Conservation (phyloP, 2,888 invertebrate species). For the Gymnosoma rotundatum region DNA sequence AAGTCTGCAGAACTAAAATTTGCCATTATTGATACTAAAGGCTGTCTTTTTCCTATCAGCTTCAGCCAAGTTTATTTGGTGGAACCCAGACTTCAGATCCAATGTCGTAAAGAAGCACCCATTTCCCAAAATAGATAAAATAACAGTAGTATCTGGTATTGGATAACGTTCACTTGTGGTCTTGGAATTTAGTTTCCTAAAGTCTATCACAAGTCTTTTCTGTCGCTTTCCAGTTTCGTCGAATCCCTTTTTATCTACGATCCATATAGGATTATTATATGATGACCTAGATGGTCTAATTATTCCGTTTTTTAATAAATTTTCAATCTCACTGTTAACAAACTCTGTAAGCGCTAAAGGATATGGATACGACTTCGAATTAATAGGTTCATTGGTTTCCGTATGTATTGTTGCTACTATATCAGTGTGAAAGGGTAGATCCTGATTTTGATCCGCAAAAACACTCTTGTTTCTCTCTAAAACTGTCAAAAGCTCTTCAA, state of each 20-base stretch:
- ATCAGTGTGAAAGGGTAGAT: constrained; percentile 22
- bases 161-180: constrained; percentile 39
- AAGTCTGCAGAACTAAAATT: constrained; percentile 1
- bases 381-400: constrained; percentile 39
- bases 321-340: constrained; percentile 3
- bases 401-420: constrained; percentile 21
- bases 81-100: constrained; percentile 25
- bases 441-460: constrained; percentile 17
- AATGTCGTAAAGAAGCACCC: not conserved
- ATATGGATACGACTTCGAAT: constrained; percentile 24
- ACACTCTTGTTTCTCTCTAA: not conserved
- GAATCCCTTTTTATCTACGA: constrained; percentile 42
- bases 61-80: constrained; percentile 50
- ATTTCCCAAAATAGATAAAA: constrained; percentile 20
- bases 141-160: constrained; percentile 27
- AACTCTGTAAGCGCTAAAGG: constrained; percentile 10
- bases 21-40: constrained; percentile 14
- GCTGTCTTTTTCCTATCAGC: constrained; percentile 47
- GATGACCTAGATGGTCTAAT: constrained; percentile 39
- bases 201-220: constrained; percentile 38
- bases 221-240: constrained; percentile 39
- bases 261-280: constrained; percentile 30
- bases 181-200: constrained; percentile 43
- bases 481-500: not conserved
- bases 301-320: constrained; percentile 28